Evolutionary conservation across 2,888 invertebrate genomes (phyloP), one percentile per base, ranked within the genome.

Genomic region (Folsomia candida): DNA sequence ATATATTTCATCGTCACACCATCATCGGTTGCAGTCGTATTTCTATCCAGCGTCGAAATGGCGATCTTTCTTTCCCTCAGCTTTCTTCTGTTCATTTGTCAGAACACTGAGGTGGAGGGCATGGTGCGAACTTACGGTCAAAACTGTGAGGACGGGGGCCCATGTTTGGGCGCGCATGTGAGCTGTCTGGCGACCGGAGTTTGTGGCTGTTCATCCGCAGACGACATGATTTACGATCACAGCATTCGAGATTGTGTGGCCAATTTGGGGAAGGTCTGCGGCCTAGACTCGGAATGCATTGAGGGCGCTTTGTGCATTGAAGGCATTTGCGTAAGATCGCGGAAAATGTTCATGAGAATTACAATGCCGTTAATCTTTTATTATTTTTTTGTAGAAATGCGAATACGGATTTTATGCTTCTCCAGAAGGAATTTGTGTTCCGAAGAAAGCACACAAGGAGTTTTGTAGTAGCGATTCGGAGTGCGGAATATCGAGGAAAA

Each of bases 371-470:
- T 47, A 6, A n/a, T 62, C 20, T 18, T 62, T 62, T 20, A 9
- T 60, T 60, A 9, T 9, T 25, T 20, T 62, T 18, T 6, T 62
- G 27, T 29, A 62, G 62, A 62, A n/a, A n/a, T 62, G 62, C 29
- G 29, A 62, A n/a, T 60, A 65, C 24, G 73, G 70, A 62, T 68
- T 37, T 25, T 70, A 65, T 51, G 22, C 68, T n/a, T 47, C 37
- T 18, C 28, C 25, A 9, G 65, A 65, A n/a, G 70, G 70, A n/a
- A 22, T 65, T 28, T 76, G 76, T 47, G 1, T 71, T 2, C 67
- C 62, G 25, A 76, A 76, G 62, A 74, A 74, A 51, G 18, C 24
- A 11, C 70, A 68, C 57, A 73, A 76, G 22, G 79, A 78, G 29
- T 47, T 60, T 18, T 79, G 79, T 63, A 51, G 65, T 20, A 69